Evolutionary conservation across 1,140 invertebrate species (phyloP), one percentile per base, ranked within the genome.

Genomic region (Rhopalosiphum maidis): DNA sequence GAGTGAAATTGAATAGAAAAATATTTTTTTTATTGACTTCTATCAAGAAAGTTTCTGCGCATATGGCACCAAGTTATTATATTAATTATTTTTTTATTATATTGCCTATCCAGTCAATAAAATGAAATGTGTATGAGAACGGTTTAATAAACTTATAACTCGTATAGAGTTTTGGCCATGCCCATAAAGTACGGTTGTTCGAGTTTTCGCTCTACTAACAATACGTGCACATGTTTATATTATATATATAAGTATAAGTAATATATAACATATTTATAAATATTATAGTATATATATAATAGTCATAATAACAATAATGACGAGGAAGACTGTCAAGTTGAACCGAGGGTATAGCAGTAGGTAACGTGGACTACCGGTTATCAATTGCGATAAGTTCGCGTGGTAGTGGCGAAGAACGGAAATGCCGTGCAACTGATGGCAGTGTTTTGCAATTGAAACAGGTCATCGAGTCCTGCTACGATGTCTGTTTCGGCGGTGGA

Each of bases 161-260:
- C 11, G 25, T 15, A 11, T 23, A 85, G 41, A 43, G 41, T 86
- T 86, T 22, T 35, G 41, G 37, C 22, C 7, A 23, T 43, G 37
- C 37, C 9, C 41, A 30, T 43, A 86, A 30, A 43, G 41, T 86
- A 86, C 23, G 23, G 83, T 86, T 15, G 83, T 46, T 85, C 41
- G 22, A 25, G 23, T 86, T 86, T 86, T 43, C 83, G 83, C 83
- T 86, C 41, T 86, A 46, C 25, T 86, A 86, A 86, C 83, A 86
- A 86, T 41, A 85, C 37, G 25, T 8, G 9, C 11, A 23, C 8
- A 43, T 21, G 21, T 83, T 41, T 86, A 86, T 43, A 46, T 85
- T 85, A 43, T 85, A 43, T 25, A 85, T 25, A 82, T 82, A 82
- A 21, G 77, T 82, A 82, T n/a, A 21, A 77, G 1, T 77, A 77